Base-by-base conservation (phyloP, 2,113 vertebrate genomes). In the Eulemur rufifrons region DNA sequence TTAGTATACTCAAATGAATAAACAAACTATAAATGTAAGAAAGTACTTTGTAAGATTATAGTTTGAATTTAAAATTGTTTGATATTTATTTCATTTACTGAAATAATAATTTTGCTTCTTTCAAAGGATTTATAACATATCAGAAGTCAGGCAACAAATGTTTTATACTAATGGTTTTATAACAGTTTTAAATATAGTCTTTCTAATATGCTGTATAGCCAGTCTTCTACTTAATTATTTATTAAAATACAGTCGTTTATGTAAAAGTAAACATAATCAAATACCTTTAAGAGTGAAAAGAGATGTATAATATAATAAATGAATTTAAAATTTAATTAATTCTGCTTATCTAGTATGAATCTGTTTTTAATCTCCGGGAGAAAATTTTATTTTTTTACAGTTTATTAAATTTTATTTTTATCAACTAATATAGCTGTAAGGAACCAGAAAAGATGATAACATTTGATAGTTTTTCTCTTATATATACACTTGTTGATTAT, bases 21-120 rank as follows among this genome's bases (percentile, higher is more conserved):
- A 2, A 89, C 20, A 45, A 78, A 50, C 47, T 54, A 47, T 11
- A 86, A 91, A n/a, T 73, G 11, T 27, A 81, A 50, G 27, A 39
- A 80, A 21, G 1, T n/a, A 56, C 34, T 94, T 74, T 71, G 20
- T 39, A 59, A 52, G 86, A n/a, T 68, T 50, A 68, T 50, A n/a
- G 9, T 81, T 95, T 42, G n/a, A 90, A 77, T 86, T 90, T 93
- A 14, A 20, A 90, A 80, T 69, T 18, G 3, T 93, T 61, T 85
- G 50, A 29, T 82, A 73, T 37, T 59, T 85, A 39, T 91, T 81
- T 88, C 6, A 80, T 84, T 59, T 66, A 85, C 7, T 64, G 11
- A 69, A 74, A 52, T 39, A 74, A 52, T 34, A 66, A 47, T 81
- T 71, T 71, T 17, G 20, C 66, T 92, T 84, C 21, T 63, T 83